Evolutionary conservation across 2,888 invertebrate genomes (phyloP).

Genomic region (Cerastis leucographa): DNA sequence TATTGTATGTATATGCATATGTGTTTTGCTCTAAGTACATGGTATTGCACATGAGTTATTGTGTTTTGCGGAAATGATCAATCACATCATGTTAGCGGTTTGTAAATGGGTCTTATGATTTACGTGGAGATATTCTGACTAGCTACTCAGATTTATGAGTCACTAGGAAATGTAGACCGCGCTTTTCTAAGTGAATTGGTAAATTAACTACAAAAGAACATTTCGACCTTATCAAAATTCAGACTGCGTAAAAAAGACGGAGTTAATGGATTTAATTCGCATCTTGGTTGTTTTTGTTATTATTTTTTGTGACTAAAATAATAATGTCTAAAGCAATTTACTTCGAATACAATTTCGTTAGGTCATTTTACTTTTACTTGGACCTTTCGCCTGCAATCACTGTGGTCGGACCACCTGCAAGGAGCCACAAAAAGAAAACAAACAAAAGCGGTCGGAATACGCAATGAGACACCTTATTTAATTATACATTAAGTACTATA

Average conservation of each 20-base stretch:
- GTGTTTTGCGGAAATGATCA: constrained; percentile 30
- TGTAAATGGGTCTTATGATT: constrained; percentile 22
- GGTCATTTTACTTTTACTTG: constrained; percentile 42
- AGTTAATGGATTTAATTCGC: constrained; percentile 17
- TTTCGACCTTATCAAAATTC: constrained; percentile 14
- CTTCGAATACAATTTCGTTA: constrained; percentile 42
- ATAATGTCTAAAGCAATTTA: constrained; percentile 51
- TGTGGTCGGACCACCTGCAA: constrained; percentile 61
- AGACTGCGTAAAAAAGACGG: neutral
- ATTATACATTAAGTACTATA: constrained; percentile 38
- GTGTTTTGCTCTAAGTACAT: constrained; percentile 4
- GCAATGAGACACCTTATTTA: constrained; percentile 39
- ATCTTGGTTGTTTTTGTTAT: constrained; percentile 4
- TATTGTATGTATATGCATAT: constrained; percentile 15
- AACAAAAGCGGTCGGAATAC: constrained; percentile 33
- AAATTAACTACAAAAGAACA: neutral
- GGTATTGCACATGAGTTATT: constrained; percentile 30
- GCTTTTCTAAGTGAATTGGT: neutral
- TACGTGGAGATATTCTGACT: constrained; percentile 12
- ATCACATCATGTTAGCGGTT: constrained; percentile 11
- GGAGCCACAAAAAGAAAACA: constrained; percentile 30
- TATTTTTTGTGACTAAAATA: constrained; percentile 42
- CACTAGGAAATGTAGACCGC: neutral
- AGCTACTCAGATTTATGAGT: constrained; percentile 1
- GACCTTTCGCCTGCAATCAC: constrained; percentile 36